Percentiles rank a stretch among this genome's conserved stretches.
These are phyloP conservation scores for Pachycephus smyrnensis DNA, from an alignment of 2,888 invertebrate species.

Conservation along the genomic window DNA sequence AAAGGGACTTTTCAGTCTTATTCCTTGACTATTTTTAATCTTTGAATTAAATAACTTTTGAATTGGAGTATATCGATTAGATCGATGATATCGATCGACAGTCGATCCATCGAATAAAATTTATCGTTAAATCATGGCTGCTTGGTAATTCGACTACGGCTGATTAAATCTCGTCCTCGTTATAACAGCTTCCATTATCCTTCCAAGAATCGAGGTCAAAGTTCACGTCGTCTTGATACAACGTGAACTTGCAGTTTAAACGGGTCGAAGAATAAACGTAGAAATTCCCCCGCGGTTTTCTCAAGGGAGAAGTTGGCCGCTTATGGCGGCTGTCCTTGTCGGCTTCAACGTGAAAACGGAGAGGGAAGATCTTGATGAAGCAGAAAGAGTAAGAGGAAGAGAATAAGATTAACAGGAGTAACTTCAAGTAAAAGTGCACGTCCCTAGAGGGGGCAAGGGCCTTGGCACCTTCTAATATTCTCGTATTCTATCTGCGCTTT, in stretches of 20 bases:
- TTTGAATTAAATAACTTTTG: background rate
- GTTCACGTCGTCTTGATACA: background rate
- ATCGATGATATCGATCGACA: too few species aligned
- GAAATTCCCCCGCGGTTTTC: background rate
- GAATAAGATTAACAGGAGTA: background rate
- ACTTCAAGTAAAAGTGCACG: background rate
- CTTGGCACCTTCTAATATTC: background rate
- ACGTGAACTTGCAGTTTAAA: background rate
- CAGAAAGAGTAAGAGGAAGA: background rate
- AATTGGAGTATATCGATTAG: too few species aligned
- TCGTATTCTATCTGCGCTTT: constrained; percentile 11
- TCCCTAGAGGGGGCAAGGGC: background rate
- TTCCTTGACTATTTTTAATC: background rate
- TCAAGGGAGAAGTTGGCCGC: background rate
- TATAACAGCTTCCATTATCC: background rate
- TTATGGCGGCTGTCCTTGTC: background rate
- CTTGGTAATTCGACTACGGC: background rate
- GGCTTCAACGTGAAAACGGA: background rate
- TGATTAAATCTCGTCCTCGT: background rate
- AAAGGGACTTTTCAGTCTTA: background rate
- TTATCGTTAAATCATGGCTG: too few species aligned
- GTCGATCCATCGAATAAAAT: too few species aligned
- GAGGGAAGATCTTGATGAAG: background rate
- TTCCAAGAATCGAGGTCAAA: background rate
- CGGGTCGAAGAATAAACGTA: background rate